Evolutionary conservation across 2,113 vertebrate species (phyloP).

Genomic region (Dascyllus trimaculatus): DNA sequence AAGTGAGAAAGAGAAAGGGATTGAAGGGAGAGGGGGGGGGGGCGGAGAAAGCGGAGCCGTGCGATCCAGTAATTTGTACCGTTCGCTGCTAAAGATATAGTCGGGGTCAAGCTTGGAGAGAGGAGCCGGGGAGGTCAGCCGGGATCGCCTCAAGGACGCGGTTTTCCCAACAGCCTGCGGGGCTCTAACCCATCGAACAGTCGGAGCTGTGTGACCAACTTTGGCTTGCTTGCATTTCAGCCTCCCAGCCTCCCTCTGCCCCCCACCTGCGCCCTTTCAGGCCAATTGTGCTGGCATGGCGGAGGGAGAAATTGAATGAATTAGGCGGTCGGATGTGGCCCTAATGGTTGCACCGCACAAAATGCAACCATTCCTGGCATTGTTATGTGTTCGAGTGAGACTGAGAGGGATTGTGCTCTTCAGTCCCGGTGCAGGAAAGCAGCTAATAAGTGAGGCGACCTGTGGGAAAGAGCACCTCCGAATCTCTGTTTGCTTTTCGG

Average conservation of each 20-base stretch:
- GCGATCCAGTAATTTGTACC: constrained; percentile 71
- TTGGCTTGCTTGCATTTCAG: constrained; percentile 40
- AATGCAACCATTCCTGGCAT: constrained; percentile 71
- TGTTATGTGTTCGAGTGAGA: constrained; percentile 69
- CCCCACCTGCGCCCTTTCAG: constrained; percentile 62
- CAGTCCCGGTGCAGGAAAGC: constrained; percentile 56
- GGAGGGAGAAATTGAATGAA: constrained; percentile 68
- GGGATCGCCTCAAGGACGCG: constrained; percentile 51
- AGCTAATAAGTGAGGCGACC: constrained; percentile 71
- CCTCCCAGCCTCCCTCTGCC: constrained; percentile 36
- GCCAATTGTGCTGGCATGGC: constrained; percentile 69
- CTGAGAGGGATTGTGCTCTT: constrained; percentile 72
- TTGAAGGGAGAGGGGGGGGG: constrained; percentile 21
- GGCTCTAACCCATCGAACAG: constrained; percentile 43
- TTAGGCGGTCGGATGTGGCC: constrained; percentile 70
- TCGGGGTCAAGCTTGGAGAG: constrained; percentile 53
- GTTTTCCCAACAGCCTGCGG: constrained; percentile 52
- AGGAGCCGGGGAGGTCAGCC: constrained; percentile 20
- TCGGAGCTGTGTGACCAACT: constrained; percentile 39
- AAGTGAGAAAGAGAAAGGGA: constrained; percentile 61
- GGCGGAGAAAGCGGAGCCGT: constrained; percentile 57
- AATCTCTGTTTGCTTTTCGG: constrained; percentile 13
- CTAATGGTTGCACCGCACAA: constrained; percentile 66
- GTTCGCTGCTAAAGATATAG: constrained; percentile 67
- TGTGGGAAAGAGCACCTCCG: constrained; percentile 59